phyloP scores from a whole-genome alignment of 2,797 vertebrate genomes.

The Gallinago solitaria region DNA sequence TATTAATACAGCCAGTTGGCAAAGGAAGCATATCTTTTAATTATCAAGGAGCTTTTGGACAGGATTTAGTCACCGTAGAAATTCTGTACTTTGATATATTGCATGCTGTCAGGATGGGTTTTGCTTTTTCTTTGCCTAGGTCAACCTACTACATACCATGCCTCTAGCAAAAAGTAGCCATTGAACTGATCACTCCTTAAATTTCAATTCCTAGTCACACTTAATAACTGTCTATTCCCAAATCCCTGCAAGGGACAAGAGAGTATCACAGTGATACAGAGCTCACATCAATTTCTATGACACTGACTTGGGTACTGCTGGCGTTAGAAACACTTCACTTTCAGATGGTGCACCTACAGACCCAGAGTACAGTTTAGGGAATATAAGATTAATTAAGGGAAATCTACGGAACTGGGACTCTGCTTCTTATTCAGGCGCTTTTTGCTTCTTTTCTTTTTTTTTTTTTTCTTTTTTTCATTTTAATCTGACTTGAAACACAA shows the following conservation, averaged over 20 bases:
- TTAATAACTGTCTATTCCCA: constrained; percentile 38
- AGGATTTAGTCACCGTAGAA: background rate
- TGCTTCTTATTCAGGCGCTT: background rate
- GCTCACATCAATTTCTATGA: constrained; percentile 32
- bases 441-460: background rate
- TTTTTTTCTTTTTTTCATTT: background rate
- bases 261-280: constrained; percentile 10
- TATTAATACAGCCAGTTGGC: background rate
- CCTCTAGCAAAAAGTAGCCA: constrained; percentile 9
- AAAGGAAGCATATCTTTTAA: background rate
- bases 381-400: background rate
- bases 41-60: background rate
- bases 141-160: background rate
- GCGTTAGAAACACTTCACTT: background rate
- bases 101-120: background rate
- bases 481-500: background rate
- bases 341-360: background rate
- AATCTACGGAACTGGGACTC: background rate
- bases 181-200: constrained; percentile 45
- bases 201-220: constrained; percentile 50
- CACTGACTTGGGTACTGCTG: background rate
- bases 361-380: background rate
- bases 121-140: constrained; percentile 20
- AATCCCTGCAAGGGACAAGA: constrained; percentile 35
- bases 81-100: constrained; percentile 13